phyloP scores from a whole-genome alignment of 2,797 vertebrate species.

The Sphenodon punctatus region DNA sequence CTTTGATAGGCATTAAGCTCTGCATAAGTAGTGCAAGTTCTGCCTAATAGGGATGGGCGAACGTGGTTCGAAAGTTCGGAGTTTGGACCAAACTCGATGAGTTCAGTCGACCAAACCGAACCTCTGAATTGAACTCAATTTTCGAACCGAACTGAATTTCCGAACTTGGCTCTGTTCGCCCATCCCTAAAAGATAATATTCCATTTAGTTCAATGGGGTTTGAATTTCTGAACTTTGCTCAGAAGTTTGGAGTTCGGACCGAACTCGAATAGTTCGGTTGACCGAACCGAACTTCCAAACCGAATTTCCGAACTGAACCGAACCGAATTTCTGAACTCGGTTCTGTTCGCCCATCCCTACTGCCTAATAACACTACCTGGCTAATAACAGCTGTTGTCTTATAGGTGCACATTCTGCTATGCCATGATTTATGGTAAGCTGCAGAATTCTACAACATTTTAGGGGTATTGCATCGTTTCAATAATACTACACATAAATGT shows the following conservation, averaged over 20 bases:
- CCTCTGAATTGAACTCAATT: too few species aligned
- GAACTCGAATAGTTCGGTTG: too few species aligned
- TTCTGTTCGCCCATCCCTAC: too few species aligned
- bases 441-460: not conserved
- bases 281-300: too few species aligned
- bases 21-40: constrained; percentile 7
- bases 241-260: not conserved
- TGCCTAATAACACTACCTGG: not conserved
- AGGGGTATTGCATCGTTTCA: constrained; percentile 28
- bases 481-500: not conserved
- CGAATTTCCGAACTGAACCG: too few species aligned
- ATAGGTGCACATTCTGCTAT: not conserved
- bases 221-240: too few species aligned
- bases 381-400: accelerated
- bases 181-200: not conserved
- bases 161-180: too few species aligned
- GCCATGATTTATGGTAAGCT: not conserved
- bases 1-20: constrained; percentile 5
- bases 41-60: not conserved
- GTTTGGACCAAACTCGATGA: too few species aligned
- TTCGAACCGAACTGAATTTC: too few species aligned
- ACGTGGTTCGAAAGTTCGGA: not conserved
- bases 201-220: too few species aligned
- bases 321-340: too few species aligned
- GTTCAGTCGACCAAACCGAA: too few species aligned